Conservation (phyloP, 2,888 invertebrate species). For the Amphipoea oculea region DNA sequence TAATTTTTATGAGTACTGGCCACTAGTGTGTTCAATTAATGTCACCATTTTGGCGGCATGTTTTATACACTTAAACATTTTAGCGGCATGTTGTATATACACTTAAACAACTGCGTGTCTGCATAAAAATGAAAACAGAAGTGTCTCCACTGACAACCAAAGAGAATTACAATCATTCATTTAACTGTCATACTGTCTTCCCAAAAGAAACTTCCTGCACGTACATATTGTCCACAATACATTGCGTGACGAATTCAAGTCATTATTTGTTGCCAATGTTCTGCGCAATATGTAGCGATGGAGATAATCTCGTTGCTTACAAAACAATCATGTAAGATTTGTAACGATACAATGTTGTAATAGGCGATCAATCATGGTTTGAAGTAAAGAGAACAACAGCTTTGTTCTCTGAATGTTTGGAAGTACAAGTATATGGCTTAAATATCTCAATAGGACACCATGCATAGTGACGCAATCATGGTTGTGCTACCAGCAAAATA, state of each 20-base stretch:
- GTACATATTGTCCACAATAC: background rate
- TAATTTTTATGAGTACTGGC: no score
- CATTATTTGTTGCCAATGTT: slow-evolving; percentile 26
- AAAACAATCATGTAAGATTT: slow-evolving; percentile 30
- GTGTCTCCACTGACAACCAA: background rate
- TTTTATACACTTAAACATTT: no score
- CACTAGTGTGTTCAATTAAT: no score
- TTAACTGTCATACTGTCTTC: background rate
- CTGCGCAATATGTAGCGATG: slow-evolving; percentile 27
- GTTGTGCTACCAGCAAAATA: no score
- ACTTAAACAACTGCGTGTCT: background rate
- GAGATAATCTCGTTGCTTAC: slow-evolving; percentile 24
- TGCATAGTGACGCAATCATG: no score
- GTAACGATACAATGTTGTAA: slow-evolving; percentile 28
- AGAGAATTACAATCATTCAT: background rate
- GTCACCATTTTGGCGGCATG: no score
- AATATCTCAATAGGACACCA: no score
- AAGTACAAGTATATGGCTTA: no score
- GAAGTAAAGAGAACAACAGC: background rate
- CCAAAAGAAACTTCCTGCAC: slow-evolving; percentile 12
- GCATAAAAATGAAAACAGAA: background rate
- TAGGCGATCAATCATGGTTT: slow-evolving; percentile 39
- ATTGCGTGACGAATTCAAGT: slow-evolving; percentile 42
- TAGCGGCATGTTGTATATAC: no score
- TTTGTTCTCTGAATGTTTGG: slow-evolving; percentile 8